Base-by-base conservation (phyloP, 2,113 vertebrate species). In the Dromiciops gliroides region DNA sequence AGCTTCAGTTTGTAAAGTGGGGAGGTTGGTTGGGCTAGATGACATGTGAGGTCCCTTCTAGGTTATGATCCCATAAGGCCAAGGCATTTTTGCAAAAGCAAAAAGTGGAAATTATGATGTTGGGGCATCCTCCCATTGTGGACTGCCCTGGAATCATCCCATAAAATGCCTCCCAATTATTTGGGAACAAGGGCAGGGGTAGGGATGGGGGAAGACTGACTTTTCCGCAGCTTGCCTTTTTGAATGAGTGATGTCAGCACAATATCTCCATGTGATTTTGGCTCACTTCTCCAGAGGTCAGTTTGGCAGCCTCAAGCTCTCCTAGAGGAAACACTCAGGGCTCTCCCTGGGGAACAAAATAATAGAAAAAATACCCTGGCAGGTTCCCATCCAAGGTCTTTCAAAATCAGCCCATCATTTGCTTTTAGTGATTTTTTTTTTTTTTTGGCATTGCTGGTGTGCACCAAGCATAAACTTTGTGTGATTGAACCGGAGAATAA, bases 381-480 rank as follows among this genome's bases (percentile, higher is more conserved):
- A 90, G 47, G 44, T 37, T 95, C 51, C 44, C 23, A 7, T 12
- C 48, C 51, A 48, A 47, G 47, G 44, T 93, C 56, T 95, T 48
- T 26, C 90, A 88, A 95, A 52, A 37, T 53, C 22, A 48, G 90
- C 56, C 0, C 0, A 23, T 89, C 60, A 95, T 48, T 48, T 92
- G 51, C 93, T 95, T 47, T 48, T 94, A 49, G 92, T 95, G 91
- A 95, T 52, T 96, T 94, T 60, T 60, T 31, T 44, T 94, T 52
- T 96, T 94, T 60, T 60, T 31, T 44, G 67, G 53, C 48, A 23
- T 91, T 91, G 51, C 91, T 92, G 1, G 37, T 0, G 31, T 92
- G 2, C 8, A 4, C 51, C 90, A 92, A 96, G 67, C n/a, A 56
- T 67, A 52, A 93, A 96, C 60, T 93, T 25, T 60, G 49, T 28